Percentiles rank a stretch among this genome's conserved stretches.
Evolutionary conservation across 2,113 vertebrate species (phyloP).

Genomic region (Prietella phreatophila): DNA sequence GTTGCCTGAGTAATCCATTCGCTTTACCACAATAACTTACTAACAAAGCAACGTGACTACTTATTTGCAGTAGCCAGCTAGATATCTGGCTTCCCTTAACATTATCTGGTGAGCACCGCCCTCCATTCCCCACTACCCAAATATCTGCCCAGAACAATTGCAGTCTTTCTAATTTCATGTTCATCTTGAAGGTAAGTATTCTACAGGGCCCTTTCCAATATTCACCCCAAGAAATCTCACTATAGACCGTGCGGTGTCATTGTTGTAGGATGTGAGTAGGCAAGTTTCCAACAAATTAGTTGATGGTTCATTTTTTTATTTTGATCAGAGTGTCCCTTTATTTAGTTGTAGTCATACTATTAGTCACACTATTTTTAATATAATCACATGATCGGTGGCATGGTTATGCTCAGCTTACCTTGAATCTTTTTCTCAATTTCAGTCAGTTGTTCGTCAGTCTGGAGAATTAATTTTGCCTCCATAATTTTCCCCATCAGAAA

Average conservation of each 20-base stretch:
- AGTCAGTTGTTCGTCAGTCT: constrained; percentile 41
- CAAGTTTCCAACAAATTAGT: not conserved
- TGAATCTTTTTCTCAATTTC: constrained; percentile 38
- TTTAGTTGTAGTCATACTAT: not conserved
- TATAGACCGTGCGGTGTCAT: not conserved
- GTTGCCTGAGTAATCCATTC: not conserved
- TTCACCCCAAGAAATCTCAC: not conserved
- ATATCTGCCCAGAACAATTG: not conserved
- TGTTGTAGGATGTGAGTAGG: not conserved
- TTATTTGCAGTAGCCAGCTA: not conserved
- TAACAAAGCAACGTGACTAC: not conserved
- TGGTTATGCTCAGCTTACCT: constrained; percentile 24
- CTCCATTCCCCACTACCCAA: not conserved
- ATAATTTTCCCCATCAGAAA: constrained; percentile 35
- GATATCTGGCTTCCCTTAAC: not conserved
- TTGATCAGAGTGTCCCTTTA: not conserved
- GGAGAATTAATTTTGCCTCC: constrained; percentile 48
- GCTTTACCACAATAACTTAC: not conserved
- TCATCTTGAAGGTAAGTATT: not conserved
- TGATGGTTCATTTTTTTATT: not conserved
- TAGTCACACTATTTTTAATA: not conserved
- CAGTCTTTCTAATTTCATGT: not conserved
- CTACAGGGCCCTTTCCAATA: not conserved
- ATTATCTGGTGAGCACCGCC: not conserved
- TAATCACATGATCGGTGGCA: not conserved